These are phyloP conservation scores for Psettodes erumei DNA, from an alignment of 2,113 vertebrate genomes.

Conservation along the genomic window DNA sequence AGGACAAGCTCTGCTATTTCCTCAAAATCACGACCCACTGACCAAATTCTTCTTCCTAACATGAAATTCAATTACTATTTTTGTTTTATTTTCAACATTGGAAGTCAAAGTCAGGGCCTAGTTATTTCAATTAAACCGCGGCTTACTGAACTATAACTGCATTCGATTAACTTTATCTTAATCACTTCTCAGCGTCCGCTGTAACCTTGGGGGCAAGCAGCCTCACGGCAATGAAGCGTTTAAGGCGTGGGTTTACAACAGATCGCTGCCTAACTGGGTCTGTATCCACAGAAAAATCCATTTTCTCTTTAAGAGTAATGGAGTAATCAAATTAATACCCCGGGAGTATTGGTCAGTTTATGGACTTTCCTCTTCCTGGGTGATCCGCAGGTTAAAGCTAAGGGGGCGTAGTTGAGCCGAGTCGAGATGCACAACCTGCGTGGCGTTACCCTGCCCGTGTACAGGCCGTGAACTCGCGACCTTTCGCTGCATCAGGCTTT, in stretches of 20 bases:
- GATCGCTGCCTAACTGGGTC: constrained; percentile 31
- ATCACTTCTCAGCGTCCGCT: constrained; percentile 71
- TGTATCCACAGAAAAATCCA: background rate
- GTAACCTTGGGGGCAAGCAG: constrained; percentile 61
- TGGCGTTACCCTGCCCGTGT: constrained; percentile 26
- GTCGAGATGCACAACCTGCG: constrained; percentile 31
- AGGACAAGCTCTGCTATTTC: constrained; percentile 14
- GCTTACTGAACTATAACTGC: constrained; percentile 73
- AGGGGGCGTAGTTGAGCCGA: constrained; percentile 12
- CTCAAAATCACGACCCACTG: constrained; percentile 11
- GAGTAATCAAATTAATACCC: background rate
- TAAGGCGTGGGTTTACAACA: constrained; percentile 47
- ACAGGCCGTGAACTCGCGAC: constrained; percentile 42
- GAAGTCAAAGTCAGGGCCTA: constrained; percentile 49
- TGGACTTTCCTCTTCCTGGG: background rate
- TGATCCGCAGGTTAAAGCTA: constrained; percentile 16
- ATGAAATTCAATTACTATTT: constrained; percentile 58
- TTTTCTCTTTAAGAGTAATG: constrained; percentile 17
- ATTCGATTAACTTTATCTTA: constrained; percentile 81
- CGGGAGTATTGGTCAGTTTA: background rate
- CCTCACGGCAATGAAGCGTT: constrained; percentile 41
- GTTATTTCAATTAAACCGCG: constrained; percentile 73
- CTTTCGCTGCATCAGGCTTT: constrained; percentile 53
- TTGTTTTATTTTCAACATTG: constrained; percentile 60
- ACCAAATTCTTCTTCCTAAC: constrained; percentile 32